These are phyloP conservation scores for Drosophila bocqueti DNA, from an alignment of 1,140 invertebrate species.

Conservation along the genomic window DNA sequence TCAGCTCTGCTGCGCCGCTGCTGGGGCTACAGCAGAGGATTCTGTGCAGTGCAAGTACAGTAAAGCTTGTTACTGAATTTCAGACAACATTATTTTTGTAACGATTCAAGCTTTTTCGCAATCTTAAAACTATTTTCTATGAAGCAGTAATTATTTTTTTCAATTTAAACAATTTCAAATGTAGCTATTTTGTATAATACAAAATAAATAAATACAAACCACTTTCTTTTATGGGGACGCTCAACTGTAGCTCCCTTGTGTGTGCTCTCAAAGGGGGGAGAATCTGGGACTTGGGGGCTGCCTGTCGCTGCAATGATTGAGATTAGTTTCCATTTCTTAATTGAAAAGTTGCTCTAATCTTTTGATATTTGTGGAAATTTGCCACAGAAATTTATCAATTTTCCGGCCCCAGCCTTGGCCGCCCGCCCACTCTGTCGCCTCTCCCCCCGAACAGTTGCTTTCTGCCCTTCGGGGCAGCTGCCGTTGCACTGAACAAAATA, in stretches of 20 bases:
- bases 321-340: slow-evolving; percentile 53
- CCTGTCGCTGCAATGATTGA: slow-evolving; percentile 38
- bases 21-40: neutral
- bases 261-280: slow-evolving; percentile 8
- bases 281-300: slow-evolving; percentile 10
- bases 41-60: slow-evolving; percentile 9
- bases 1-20: slow-evolving; percentile 11
- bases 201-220: no score
- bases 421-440: no score
- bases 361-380: slow-evolving; percentile 51
- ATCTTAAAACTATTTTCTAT: neutral
- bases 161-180: neutral
- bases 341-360: slow-evolving; percentile 51
- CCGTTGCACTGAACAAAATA: slow-evolving; percentile 25
- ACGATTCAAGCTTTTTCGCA: neutral
- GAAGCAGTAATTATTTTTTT: no score
- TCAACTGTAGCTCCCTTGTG: neutral
- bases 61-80: neutral
- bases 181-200: neutral
- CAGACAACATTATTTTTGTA: neutral
- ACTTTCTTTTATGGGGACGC: neutral
- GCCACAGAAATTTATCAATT: slow-evolving; percentile 50
- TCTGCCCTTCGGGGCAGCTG: slow-evolving; percentile 58
- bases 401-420: slow-evolving; percentile 28
- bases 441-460: slow-evolving; percentile 11